Base-by-base conservation (phyloP, 2,113 vertebrate genomes). In the Pygoscelis antarcticus region DNA sequence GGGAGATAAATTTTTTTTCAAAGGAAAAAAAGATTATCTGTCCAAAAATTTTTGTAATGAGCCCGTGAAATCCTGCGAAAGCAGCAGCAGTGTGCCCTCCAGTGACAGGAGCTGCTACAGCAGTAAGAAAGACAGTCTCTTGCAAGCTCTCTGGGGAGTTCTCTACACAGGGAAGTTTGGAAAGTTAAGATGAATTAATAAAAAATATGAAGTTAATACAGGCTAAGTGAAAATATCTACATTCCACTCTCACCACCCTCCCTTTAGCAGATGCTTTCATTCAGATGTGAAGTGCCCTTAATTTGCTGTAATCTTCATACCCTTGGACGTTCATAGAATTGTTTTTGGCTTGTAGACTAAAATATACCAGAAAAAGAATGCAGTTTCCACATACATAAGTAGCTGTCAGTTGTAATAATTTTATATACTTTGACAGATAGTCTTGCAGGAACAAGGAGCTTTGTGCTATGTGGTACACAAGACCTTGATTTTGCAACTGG, bases 61-160 rank as follows among this genome's bases (percentile, higher is more conserved):
- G 70, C 23, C 62, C 20, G 52, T 20, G 76, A 9, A 36, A 82
- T 77, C 38, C 77, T 61, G 74, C 0, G 54, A 97, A 83, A 94
- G 91, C 95, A 97, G 96, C 95, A 77, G 75, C 87, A 96, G 86
- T 91, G 71, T 96, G 96, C 95, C 97, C 95, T 97, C 95, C 91
- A 94, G 96, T 95, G 96, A 95, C 95, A 74, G 91, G 66, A 94
- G 83, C 83, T 87, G 97, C 96, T 85, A 95, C 89, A 93, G 91
- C 93, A 97, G 93, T 55, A 4, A 1, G 2, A 60, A 32, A 20
- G 74, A 61, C 57, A 57, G 49, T 13, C 62, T 64, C 47, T 23
- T 29, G 46, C 38, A 14, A 16, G n/a, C 47, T 84, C 87, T 65
- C 75, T 2, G 30, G 95, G 77, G 94, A 78, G 69, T 75, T 14